A percentile compares a stretch with the other conserved stretches of the same genome.
These are phyloP conservation scores for Poecilia picta DNA, from an alignment of 2,797 vertebrate species.

Conservation along the genomic window DNA sequence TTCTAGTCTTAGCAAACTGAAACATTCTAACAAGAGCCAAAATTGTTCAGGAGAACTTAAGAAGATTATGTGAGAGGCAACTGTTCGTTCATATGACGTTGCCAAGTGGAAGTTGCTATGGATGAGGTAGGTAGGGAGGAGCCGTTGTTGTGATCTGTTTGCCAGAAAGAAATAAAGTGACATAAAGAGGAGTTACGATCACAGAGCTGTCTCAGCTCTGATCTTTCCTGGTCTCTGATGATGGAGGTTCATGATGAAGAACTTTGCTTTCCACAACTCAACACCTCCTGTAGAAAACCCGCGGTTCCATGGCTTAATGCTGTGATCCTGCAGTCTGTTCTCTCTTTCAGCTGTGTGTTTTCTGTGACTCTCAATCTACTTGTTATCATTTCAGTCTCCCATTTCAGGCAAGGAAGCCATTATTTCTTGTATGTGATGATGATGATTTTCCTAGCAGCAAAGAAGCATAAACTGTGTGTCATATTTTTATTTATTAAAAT, in stretches of 20 bases:
- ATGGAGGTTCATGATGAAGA: background rate
- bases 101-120: no score
- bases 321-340: background rate
- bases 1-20: background rate
- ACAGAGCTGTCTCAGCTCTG: background rate
- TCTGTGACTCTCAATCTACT: constrained; percentile 6
- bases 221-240: background rate
- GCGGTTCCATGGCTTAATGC: background rate
- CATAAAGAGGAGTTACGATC: background rate
- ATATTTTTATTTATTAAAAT: no score
- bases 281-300: constrained; percentile 4
- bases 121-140: background rate
- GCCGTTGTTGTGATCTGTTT: background rate
- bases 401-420: constrained; percentile 2
- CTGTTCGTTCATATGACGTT: no score
- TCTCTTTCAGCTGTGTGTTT: background rate
- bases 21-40: background rate
- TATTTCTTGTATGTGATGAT: no score
- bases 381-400: constrained; percentile 7
- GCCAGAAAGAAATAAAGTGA: background rate
- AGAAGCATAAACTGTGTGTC: no score
- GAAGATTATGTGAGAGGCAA: background rate
- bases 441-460: no score
- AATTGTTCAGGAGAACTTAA: background rate
- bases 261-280: constrained; percentile 4